Percentiles rank a stretch among this genome's conserved stretches.
Evolutionary conservation across 2,113 vertebrate species (phyloP).

Genomic region (Falco punctatus): DNA sequence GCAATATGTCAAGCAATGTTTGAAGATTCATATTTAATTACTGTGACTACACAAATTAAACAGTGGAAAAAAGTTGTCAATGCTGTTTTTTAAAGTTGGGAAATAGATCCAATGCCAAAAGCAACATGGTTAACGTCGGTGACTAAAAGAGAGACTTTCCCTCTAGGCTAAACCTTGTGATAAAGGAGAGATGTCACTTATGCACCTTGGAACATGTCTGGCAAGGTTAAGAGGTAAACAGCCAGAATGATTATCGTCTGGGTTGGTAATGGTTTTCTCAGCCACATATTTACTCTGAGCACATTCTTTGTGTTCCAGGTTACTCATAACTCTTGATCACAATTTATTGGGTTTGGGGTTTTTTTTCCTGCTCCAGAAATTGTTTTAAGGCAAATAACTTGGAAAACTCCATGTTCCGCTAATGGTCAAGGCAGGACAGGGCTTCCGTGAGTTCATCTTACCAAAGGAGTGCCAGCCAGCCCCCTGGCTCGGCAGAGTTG

Average conservation of each 20-base stretch:
- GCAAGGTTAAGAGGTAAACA: slow-evolving; percentile 37
- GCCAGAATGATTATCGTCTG: not conserved
- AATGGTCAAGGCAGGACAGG: not conserved
- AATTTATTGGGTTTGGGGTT: not conserved
- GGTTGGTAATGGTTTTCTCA: slow-evolving; percentile 22
- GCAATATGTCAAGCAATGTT: slow-evolving; percentile 37
- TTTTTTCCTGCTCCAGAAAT: not conserved
- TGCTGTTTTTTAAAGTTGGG: slow-evolving; percentile 35
- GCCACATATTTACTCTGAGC: not conserved
- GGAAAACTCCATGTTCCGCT: not conserved
- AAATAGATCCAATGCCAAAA: slow-evolving; percentile 55
- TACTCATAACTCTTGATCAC: not conserved
- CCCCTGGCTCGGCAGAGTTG: fast-evolving
- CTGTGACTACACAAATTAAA: slow-evolving; percentile 30
- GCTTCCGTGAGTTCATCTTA: fast-evolving
- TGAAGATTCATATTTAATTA: slow-evolving; percentile 61
- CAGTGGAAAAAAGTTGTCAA: slow-evolving; percentile 48
- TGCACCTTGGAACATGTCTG: slow-evolving; percentile 12
- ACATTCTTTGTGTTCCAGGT: not conserved
- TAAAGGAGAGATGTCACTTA: slow-evolving; percentile 32
- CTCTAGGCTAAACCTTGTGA: slow-evolving; percentile 43
- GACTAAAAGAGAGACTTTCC: slow-evolving; percentile 4
- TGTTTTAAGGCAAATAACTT: not conserved
- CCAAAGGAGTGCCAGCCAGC: not conserved
- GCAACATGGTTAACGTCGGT: not conserved